Conservation (phyloP, 2,113 vertebrate species). For the Gavialis gangeticus region DNA sequence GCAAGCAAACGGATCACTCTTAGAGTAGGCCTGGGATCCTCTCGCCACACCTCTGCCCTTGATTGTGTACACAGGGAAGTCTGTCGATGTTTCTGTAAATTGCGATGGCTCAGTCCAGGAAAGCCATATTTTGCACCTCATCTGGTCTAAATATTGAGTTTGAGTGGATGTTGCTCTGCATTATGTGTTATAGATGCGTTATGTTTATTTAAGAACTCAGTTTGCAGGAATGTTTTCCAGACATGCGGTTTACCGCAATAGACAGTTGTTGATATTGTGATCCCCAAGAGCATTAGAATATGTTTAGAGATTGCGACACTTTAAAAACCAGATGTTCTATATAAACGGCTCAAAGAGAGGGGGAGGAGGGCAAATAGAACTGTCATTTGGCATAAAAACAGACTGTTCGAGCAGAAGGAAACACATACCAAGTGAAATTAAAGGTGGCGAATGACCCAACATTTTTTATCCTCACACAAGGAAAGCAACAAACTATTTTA, state of each 20-base stretch:
- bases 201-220: slow-evolving; percentile 89
- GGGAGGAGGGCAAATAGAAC: slow-evolving; percentile 55
- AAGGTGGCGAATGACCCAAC: slow-evolving; percentile 53
- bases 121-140: slow-evolving; percentile 79
- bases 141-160: slow-evolving; percentile 81
- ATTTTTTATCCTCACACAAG: slow-evolving; percentile 46
- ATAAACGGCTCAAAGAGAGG: slow-evolving; percentile 75
- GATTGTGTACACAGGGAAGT: slow-evolving; percentile 29
- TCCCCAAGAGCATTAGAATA: slow-evolving; percentile 88
- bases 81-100: slow-evolving; percentile 50
- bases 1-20: not conserved
- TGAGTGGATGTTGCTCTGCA: slow-evolving; percentile 78
- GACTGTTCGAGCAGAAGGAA: slow-evolving; percentile 48
- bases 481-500: slow-evolving; percentile 26
- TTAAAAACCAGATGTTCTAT: slow-evolving; percentile 88
- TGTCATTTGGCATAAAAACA: slow-evolving; percentile 68
- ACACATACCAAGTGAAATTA: slow-evolving; percentile 59
- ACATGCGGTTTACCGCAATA: slow-evolving; percentile 84
- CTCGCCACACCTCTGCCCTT: slow-evolving; percentile 61
- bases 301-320: slow-evolving; percentile 89
- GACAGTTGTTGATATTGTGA: slow-evolving; percentile 87
- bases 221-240: slow-evolving; percentile 86
- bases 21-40: not conserved
- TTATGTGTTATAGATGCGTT: slow-evolving; percentile 82
- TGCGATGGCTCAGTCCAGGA: slow-evolving; percentile 56